phyloP scores from a whole-genome alignment of 2,888 invertebrate species.

The Galeruca laticollis region DNA sequence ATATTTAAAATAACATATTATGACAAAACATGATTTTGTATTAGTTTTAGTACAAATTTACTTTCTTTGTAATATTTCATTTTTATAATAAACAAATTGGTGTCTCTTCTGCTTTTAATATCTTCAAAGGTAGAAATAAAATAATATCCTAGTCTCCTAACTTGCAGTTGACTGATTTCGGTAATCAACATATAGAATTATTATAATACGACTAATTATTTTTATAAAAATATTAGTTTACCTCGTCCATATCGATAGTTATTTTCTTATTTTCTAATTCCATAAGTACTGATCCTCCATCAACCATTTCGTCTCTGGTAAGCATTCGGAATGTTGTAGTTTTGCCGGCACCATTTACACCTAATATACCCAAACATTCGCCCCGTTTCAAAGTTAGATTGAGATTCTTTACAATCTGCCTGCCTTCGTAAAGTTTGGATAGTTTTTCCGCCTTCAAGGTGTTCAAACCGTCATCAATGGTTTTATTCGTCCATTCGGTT shows the following conservation, averaged over 20 bases:
- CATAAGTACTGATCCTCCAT: constrained; percentile 70
- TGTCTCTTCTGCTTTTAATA: too few species aligned
- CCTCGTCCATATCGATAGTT: constrained; percentile 42
- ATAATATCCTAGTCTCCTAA: too few species aligned
- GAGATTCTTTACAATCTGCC: constrained; percentile 67
- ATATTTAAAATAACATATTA: too few species aligned
- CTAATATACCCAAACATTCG: constrained; percentile 86
- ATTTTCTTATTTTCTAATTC: constrained; percentile 44
- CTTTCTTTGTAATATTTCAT: too few species aligned
- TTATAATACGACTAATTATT: background rate
- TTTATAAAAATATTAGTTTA: constrained; percentile 31
- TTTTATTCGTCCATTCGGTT: background rate
- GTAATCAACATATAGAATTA: too few species aligned
- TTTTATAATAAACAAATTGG: too few species aligned
- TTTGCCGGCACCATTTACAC: constrained; percentile 91
- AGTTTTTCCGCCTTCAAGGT: constrained; percentile 60
- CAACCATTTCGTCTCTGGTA: constrained; percentile 65
- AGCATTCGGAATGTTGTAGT: constrained; percentile 88
- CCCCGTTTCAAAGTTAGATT: constrained; percentile 77
- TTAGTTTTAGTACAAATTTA: too few species aligned
- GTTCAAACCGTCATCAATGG: background rate
- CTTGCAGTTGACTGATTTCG: too few species aligned
- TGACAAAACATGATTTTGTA: too few species aligned
- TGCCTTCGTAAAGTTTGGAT: constrained; percentile 71
- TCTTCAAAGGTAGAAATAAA: too few species aligned